Conservation (phyloP, 1,140 invertebrate species). For the Melanaphis sacchari region DNA sequence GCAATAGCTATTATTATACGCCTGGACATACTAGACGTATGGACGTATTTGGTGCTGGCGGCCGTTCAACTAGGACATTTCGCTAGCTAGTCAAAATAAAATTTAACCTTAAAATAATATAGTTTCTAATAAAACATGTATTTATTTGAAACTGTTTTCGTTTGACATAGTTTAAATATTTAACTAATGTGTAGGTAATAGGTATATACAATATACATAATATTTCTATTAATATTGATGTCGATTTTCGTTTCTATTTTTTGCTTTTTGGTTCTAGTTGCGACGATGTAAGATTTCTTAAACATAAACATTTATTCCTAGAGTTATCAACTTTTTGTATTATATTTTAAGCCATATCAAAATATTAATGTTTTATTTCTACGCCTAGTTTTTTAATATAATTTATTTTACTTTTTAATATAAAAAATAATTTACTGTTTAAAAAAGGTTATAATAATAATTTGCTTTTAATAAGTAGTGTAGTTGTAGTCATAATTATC, state of each 20-base stretch:
- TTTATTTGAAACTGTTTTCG: not conserved
- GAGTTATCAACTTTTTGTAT: not conserved
- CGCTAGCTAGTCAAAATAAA: slow-evolving; percentile 39
- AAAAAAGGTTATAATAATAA: not conserved
- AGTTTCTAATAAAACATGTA: slow-evolving; percentile 11
- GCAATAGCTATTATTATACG: slow-evolving; percentile 56
- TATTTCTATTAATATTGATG: not conserved
- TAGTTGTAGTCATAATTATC: not conserved
- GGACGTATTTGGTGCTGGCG: slow-evolving; percentile 54
- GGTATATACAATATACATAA: not conserved
- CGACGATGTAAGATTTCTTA: not conserved
- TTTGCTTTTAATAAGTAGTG: not conserved
- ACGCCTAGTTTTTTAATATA: not conserved
- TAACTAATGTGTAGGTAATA: not conserved
- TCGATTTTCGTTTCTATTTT: not conserved
- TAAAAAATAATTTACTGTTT: not conserved
- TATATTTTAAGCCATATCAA: not conserved
- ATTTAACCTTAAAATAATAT: slow-evolving; percentile 43
- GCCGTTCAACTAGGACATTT: slow-evolving; percentile 51
- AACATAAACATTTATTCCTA: not conserved
- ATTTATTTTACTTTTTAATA: not conserved
- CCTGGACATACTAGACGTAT: slow-evolving; percentile 43
- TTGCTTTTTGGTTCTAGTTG: not conserved
- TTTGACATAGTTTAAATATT: slow-evolving; percentile 27
- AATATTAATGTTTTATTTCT: not conserved